Evolutionary conservation across 2,113 vertebrate genomes (phyloP), one percentile per base, ranked within the genome.

Genomic region (Phyllopteryx taeniolatus): DNA sequence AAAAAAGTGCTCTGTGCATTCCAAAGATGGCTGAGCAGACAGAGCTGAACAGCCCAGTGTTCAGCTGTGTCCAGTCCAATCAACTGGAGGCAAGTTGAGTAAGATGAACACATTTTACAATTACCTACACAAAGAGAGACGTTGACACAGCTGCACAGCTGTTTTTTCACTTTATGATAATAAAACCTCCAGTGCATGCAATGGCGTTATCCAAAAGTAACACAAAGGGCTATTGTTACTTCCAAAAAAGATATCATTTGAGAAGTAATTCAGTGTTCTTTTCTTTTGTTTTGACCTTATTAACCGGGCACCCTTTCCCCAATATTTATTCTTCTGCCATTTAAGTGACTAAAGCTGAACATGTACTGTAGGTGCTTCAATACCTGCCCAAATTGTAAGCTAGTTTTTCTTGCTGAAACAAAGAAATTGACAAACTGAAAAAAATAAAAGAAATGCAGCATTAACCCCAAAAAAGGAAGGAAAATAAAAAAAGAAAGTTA

Each of bases 1-100:
- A 88, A 53, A 53, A 53, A 53, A 83, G 73, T 78, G 70, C 80
- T 82, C 70, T 70, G 67, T 85, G 81, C 79, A 82, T 91, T 89
- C 89, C 89, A 85, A 70, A 87, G 84, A 86, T 86, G 87, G 82
- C 79, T 74, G 82, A 85, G 81, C 74, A 42, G 69, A 77, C 74
- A 42, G 20, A 56, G 79, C 80, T 76, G 66, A 84, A 82, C 79
- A 42, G 77, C 72, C 51, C 67, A 3, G 20, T 60, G 73, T 82
- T 89, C 80, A 75, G 68, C 81, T 80, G 79, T 77, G 76, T 86
- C 82, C 81, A 83, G 61, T 82, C 74, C 68, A 83, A 84, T 83
- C 87, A 75, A 75, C 72, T 84, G 79, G 79, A 81, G 63, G 71
- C 68, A 59, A 67, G 68, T 70, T 82, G 77, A 85, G 77, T 74